These are phyloP conservation scores for Cheirogaleus medius DNA, from an alignment of 2,113 vertebrate species.

Conservation along the genomic window DNA sequence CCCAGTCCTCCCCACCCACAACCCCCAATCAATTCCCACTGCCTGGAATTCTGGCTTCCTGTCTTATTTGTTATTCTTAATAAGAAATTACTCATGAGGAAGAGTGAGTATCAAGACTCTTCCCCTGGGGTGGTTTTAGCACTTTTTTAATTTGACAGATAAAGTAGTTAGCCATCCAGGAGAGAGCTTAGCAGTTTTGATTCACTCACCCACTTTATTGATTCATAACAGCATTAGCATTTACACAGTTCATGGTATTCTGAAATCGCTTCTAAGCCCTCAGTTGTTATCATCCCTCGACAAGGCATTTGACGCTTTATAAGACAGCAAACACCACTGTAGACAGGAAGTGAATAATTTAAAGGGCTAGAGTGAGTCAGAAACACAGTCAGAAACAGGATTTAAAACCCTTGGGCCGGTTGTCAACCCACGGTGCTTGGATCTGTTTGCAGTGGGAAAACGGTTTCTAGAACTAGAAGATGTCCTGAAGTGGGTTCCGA, in stretches of 20 bases:
- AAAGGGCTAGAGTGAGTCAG: neutral
- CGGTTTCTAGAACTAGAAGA: too few species aligned
- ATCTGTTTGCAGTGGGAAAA: too few species aligned
- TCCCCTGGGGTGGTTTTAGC: neutral
- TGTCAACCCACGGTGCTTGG: too few species aligned
- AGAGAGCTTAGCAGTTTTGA: neutral
- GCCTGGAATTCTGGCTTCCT: neutral
- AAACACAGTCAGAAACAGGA: neutral
- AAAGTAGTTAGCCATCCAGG: slow-evolving; percentile 1
- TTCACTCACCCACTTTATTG: slow-evolving; percentile 7
- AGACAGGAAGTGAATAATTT: slow-evolving; percentile 23
- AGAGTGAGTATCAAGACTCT: neutral
- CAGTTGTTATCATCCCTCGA: neutral
- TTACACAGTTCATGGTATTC: neutral
- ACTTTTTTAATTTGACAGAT: slow-evolving; percentile 28
- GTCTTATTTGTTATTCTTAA: slow-evolving; percentile 10
- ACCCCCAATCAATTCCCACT: neutral
- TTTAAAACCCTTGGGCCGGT: neutral
- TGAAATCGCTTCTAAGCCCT: slow-evolving; percentile 20
- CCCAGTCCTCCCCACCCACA: neutral
- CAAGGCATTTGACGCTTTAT: neutral
- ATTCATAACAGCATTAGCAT: neutral
- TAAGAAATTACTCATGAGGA: slow-evolving; percentile 47
- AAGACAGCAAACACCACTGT: neutral
- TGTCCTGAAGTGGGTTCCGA: too few species aligned